Evolutionary conservation across 2,888 invertebrate genomes (phyloP).

Genomic region (Mystacides longicornis): DNA sequence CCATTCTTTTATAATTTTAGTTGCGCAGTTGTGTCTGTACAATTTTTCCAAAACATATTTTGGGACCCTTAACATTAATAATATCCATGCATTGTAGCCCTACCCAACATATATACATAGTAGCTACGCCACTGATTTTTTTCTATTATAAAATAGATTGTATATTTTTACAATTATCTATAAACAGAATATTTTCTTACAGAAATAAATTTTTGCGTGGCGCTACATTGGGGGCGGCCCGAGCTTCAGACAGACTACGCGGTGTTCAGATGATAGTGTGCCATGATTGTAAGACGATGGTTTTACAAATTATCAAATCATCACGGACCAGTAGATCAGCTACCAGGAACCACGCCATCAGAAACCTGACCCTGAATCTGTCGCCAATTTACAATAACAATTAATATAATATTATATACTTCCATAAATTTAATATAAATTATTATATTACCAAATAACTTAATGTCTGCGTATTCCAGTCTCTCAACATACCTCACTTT

Average conservation of each 20-base stretch:
- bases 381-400: constrained; percentile 69
- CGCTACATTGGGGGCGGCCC: constrained; percentile 47
- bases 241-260: constrained; percentile 56
- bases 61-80: no score
- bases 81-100: no score
- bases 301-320: constrained; percentile 87
- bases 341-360: constrained; percentile 71
- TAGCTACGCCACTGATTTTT: no score
- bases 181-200: constrained; percentile 24
- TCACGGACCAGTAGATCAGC: constrained; percentile 76
- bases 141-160: no score
- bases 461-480: no score
- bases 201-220: constrained; percentile 58
- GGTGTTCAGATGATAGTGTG: constrained; percentile 85
- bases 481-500: not conserved
- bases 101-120: no score
- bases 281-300: constrained; percentile 91
- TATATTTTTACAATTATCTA: not conserved
- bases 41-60: no score
- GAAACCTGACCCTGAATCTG: constrained; percentile 74
- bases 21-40: no score
- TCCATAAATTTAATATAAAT: not conserved
- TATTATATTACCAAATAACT: not conserved
- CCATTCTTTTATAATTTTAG: no score
- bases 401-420: not conserved